Base-by-base conservation (phyloP, 1,140 invertebrate genomes). In the Dysdera silvatica region DNA sequence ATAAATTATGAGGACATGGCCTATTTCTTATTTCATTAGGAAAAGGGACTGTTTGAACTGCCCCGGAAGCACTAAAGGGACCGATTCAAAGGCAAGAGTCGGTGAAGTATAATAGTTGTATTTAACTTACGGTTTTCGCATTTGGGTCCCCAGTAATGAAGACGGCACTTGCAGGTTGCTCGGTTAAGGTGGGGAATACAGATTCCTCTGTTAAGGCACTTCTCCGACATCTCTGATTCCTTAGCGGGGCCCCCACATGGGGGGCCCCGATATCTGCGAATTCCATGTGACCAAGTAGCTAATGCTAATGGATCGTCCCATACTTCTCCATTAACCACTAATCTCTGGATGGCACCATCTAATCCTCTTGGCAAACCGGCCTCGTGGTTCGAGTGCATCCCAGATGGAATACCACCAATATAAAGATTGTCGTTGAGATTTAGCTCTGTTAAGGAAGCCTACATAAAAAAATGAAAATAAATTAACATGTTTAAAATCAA, bases 341-440 rank as follows among this genome's bases (percentile, higher is more conserved):
- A 79, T 75, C 86, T 82, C 78, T 93, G 90, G 66, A 95, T 82
- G 7, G 87, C 87, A 53, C 91, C 90, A 71, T 83, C 81, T 66
- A 93, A 85, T 70, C 87, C 87, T 69, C 81, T 83, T 61, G 80
- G 80, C 51, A 86, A 82, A 20, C 83, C 84, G 7, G 86, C 82
- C 57, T 88, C 81, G 61, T 82, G 79, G 73, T 87, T 86, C 31
- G 88, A 77, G 71, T 85, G 82, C 65, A 82, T 79, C 77, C 82
- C 83, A 43, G 82, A 82, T 62, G 86, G 84, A 59, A 88, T 81
- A 20, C 89, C 89, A 69, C 90, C 91, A 64, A 95, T 80, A 70
- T 86, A 92, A 18, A 94, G 78, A 26, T 86, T 85, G 68, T 87
- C 80, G 55, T 87, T 86, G 14, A 95, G 76, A 77, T 93, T 92